Conservation (phyloP, 1,140 invertebrate genomes). For the Eriosoma lanigerum region DNA sequence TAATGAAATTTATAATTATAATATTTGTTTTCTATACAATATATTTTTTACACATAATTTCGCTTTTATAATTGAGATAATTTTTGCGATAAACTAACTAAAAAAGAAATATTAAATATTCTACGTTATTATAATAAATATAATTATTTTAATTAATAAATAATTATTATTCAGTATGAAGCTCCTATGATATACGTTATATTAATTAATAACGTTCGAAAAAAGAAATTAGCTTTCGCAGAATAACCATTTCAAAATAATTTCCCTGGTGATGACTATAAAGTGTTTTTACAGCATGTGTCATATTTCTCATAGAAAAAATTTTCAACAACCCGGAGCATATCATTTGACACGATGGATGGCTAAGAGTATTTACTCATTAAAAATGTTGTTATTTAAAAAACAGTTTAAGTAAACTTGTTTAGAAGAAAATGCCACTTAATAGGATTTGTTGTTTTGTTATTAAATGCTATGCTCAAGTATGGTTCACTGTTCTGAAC, state of each 20-base stretch:
- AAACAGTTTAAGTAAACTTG: constrained; percentile 54
- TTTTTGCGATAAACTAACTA: too few species aligned
- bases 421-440: constrained; percentile 55
- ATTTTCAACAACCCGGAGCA: constrained; percentile 56
- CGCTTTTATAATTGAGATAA: too few species aligned
- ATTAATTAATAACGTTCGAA: not conserved
- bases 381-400: constrained; percentile 55
- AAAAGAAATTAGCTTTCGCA: constrained; percentile 28
- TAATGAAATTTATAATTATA: too few species aligned
- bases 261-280: constrained; percentile 57
- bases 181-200: not conserved
- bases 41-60: too few species aligned
- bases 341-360: constrained; percentile 55
- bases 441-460: constrained; percentile 56
- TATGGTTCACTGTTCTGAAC: constrained; percentile 55
- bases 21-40: too few species aligned
- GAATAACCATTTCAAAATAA: constrained; percentile 1
- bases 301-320: constrained; percentile 59
- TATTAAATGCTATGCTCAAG: constrained; percentile 55
- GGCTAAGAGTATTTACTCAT: constrained; percentile 54
- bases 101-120: too few species aligned
- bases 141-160: too few species aligned
- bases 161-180: not conserved
- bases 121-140: too few species aligned
- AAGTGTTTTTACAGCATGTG: constrained; percentile 58